These are phyloP conservation scores for Xylota sylvarum DNA, from an alignment of 2,888 invertebrate species.

Conservation along the genomic window DNA sequence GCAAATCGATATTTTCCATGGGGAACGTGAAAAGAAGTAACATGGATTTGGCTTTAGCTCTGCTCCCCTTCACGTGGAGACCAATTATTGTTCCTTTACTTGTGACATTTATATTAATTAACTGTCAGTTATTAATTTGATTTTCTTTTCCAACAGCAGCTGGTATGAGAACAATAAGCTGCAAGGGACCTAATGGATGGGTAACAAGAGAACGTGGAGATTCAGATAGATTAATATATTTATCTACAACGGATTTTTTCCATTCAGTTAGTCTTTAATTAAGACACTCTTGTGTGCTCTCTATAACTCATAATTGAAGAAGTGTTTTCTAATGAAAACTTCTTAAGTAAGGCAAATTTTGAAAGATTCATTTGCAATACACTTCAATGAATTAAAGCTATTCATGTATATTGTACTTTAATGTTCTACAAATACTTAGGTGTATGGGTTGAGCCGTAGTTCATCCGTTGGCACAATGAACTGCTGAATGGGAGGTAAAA, in stretches of 20 bases:
- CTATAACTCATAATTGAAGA: background rate
- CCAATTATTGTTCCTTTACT: conserved; percentile 52
- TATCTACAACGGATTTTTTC: conserved; percentile 17
- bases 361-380: no score
- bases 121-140: conserved; percentile 67
- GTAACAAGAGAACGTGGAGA: conserved; percentile 1
- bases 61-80: conserved; percentile 5
- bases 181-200: conserved; percentile 17
- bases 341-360: no score
- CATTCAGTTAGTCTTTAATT: conserved; percentile 1
- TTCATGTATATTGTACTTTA: no score
- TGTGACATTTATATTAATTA: conserved; percentile 70
- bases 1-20: conserved; percentile 47
- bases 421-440: no score
- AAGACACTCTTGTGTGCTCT: background rate
- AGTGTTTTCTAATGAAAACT: background rate
- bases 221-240: conserved; percentile 29
- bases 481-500: no score
- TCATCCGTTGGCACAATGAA: no score
- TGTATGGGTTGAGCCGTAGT: no score
- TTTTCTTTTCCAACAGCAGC: conserved; percentile 17
- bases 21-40: conserved; percentile 1
- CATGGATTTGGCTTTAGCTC: conserved; percentile 24
- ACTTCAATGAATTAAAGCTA: no score
- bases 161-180: conserved; percentile 19